phyloP scores from a whole-genome alignment of 2,797 vertebrate species.

The Syngnathus acus region DNA sequence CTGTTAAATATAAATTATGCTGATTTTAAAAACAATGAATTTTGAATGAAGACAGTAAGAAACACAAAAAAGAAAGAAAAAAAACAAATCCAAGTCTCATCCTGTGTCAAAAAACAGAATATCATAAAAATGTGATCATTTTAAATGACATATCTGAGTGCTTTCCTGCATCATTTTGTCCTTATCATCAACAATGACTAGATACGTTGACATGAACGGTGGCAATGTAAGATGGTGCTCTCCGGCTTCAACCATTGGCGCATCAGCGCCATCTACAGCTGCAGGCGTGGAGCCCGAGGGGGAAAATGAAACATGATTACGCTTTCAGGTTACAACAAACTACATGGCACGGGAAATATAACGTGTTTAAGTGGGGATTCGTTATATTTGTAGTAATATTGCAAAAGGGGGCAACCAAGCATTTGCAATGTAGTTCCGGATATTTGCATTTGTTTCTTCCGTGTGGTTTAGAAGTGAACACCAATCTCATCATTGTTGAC shows the following conservation, averaged over 20 bases:
- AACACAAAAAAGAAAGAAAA: too few relatives aligned
- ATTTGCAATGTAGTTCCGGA: neutral
- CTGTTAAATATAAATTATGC: conserved; percentile 32
- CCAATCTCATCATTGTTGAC: conserved; percentile 47
- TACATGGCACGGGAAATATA: neutral
- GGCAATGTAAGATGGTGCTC: too few relatives aligned
- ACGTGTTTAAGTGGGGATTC: too few relatives aligned
- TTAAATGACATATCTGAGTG: too few relatives aligned
- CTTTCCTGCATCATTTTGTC: too few relatives aligned
- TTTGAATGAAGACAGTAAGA: neutral
- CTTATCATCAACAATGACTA: too few relatives aligned
- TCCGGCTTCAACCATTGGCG: neutral
- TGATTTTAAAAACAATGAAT: neutral
- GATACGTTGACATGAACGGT: too few relatives aligned
- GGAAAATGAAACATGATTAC: too few relatives aligned
- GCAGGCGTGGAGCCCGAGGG: too few relatives aligned
- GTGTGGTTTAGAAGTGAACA: conserved; percentile 26
- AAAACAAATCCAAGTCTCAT: too few relatives aligned
- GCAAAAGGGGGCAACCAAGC: neutral
- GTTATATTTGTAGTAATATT: neutral
- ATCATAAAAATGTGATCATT: too few relatives aligned
- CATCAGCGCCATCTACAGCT: neutral
- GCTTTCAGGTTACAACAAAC: neutral
- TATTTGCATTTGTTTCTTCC: conserved; percentile 38
- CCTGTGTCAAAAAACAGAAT: too few relatives aligned